Percentiles rank a stretch among this genome's conserved stretches.
phyloP scores from a whole-genome alignment of 2,113 vertebrate genomes.

The Scolopax mira region DNA sequence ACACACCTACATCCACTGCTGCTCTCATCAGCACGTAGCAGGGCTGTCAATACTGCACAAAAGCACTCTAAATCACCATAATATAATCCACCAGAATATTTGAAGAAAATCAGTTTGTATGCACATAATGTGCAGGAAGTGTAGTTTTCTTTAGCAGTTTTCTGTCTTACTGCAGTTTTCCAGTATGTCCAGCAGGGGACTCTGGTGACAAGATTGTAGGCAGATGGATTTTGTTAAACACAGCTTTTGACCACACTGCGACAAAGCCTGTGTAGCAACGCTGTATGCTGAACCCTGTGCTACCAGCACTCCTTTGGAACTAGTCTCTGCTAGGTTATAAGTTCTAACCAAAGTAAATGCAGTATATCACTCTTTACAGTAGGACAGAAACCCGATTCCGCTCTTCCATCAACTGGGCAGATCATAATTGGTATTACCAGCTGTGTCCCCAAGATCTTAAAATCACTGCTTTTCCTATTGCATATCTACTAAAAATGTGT shows the following conservation, averaged over 20 bases:
- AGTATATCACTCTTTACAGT: not conserved
- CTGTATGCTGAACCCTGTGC: not conserved
- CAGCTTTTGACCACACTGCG: not conserved
- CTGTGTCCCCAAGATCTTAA: not conserved
- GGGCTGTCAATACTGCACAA: not conserved
- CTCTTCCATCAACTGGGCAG: not conserved
- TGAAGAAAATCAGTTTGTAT: not conserved
- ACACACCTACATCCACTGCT: not conserved
- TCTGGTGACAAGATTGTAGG: not conserved
- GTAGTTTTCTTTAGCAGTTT: not conserved
- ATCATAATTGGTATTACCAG: not conserved
- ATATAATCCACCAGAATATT: not conserved
- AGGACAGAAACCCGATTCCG: not conserved
- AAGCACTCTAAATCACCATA: not conserved
- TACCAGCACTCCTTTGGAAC: not conserved
- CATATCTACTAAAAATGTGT: not conserved
- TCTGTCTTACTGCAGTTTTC: not conserved
- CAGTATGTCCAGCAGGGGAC: not conserved
- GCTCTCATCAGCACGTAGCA: not conserved
- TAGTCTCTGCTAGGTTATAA: not conserved
- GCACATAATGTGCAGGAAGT: fast-evolving
- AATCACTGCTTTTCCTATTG: not conserved
- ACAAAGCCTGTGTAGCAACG: not conserved
- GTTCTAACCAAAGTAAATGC: not conserved
- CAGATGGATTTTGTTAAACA: not conserved